A percentile compares a stretch with the other conserved stretches of the same genome.
phyloP scores from a whole-genome alignment of 2,797 vertebrate genomes.

The Xenopus petersii region DNA sequence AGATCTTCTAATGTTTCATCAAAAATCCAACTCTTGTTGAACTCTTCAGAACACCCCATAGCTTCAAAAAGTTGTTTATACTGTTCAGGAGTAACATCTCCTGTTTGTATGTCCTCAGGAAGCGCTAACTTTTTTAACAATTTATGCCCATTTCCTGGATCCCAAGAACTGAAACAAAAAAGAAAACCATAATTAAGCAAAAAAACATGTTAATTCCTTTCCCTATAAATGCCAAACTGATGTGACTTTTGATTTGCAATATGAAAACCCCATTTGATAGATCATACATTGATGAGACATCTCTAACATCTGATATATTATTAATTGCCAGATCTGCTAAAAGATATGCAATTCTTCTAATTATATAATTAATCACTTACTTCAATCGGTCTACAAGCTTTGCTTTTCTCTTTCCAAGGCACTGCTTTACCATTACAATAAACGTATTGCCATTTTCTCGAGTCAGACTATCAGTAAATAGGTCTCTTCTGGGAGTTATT shows the following conservation, averaged over 20 bases:
- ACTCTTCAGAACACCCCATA: slow-evolving; percentile 75
- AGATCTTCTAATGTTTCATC: slow-evolving; percentile 69
- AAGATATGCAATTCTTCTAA: too few relatives aligned
- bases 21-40: slow-evolving; percentile 80
- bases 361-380: slow-evolving; percentile 67
- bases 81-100: slow-evolving; percentile 74
- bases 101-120: slow-evolving; percentile 61
- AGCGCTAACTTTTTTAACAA: slow-evolving; percentile 70
- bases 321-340: too few relatives aligned
- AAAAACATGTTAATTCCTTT: too few relatives aligned
- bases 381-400: slow-evolving; percentile 76
- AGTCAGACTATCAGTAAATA: slow-evolving; percentile 79
- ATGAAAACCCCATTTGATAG: too few relatives aligned
- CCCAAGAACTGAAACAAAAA: slow-evolving; percentile 77
- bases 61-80: slow-evolving; percentile 82
- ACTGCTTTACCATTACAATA: slow-evolving; percentile 87
- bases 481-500: slow-evolving; percentile 75
- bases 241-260: too few relatives aligned
- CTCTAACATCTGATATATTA: too few relatives aligned
- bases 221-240: too few relatives aligned
- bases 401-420: slow-evolving; percentile 74
- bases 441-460: slow-evolving; percentile 73
- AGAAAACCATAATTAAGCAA: not conserved
- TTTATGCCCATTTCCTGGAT: slow-evolving; percentile 63
- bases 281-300: too few relatives aligned